phyloP scores from a whole-genome alignment of 1,140 invertebrate genomes.

The Armadillidium nasatum region DNA sequence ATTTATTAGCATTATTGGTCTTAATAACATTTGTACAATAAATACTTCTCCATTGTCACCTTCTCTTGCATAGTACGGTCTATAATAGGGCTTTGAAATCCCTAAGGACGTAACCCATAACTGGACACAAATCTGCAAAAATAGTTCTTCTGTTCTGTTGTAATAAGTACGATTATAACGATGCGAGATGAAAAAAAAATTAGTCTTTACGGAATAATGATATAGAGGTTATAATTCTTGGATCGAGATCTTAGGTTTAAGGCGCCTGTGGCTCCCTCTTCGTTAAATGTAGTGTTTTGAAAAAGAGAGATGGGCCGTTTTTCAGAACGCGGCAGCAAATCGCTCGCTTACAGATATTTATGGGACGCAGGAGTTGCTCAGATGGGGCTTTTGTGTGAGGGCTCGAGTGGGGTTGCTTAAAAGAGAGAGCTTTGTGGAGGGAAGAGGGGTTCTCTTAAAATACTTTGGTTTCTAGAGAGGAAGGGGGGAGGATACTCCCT shows the following conservation, averaged over 20 bases:
- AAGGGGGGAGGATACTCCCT: too few species aligned
- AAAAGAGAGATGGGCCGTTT: slow-evolving; percentile 6
- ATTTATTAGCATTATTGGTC: slow-evolving; percentile 4
- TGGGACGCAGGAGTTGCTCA: neutral
- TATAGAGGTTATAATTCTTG: slow-evolving; percentile 5
- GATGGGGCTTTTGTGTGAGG: neutral
- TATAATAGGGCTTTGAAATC: slow-evolving; percentile 4
- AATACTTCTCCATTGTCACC: slow-evolving; percentile 9
- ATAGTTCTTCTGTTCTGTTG: neutral
- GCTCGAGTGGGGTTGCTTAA: neutral
- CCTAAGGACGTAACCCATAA: neutral
- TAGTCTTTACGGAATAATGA: neutral
- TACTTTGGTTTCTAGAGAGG: too few species aligned
- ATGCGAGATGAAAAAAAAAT: neutral
- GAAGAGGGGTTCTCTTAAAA: neutral
- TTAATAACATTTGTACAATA: slow-evolving; percentile 3
- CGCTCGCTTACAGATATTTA: slow-evolving; percentile 1
- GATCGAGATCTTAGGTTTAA: neutral
- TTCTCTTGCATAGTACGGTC: slow-evolving; percentile 1
- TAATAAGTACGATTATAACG: neutral
- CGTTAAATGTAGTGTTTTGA: slow-evolving; percentile 7
- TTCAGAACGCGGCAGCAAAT: neutral
- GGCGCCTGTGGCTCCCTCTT: neutral
- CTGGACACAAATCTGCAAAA: neutral
- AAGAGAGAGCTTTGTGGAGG: neutral